phyloP scores from a whole-genome alignment of 2,797 vertebrate genomes.

The Cetoscarus ocellatus region DNA sequence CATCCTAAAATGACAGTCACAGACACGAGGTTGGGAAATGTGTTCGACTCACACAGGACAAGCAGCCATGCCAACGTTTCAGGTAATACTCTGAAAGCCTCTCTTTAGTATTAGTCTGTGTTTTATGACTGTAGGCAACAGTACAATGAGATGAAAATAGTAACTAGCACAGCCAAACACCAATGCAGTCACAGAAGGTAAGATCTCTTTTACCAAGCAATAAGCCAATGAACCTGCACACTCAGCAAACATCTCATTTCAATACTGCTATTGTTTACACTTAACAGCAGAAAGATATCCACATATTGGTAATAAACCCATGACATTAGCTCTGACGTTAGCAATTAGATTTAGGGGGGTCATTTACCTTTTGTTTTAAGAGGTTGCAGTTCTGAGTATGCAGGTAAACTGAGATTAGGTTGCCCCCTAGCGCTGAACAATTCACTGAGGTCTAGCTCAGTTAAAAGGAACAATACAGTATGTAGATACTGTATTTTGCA shows the following conservation, averaged over 20 bases:
- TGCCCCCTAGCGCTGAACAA: slow-evolving; percentile 54
- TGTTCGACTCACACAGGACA: neutral
- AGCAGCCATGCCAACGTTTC: slow-evolving; percentile 21
- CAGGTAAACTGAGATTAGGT: slow-evolving; percentile 9
- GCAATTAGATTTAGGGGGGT: neutral
- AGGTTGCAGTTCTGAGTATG: neutral
- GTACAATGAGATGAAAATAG: neutral
- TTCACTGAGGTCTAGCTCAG: neutral
- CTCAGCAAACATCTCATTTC: neutral
- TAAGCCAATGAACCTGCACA: neutral
- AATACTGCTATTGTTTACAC: neutral
- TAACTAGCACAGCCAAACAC: neutral
- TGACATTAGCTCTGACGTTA: neutral
- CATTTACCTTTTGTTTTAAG: neutral
- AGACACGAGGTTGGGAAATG: slow-evolving; percentile 34
- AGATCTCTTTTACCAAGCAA: neutral
- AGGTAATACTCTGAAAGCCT: neutral
- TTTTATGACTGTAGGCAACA: neutral
- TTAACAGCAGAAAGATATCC: neutral
- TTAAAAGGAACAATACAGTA: neutral
- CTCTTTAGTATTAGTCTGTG: slow-evolving; percentile 1
- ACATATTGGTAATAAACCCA: neutral
- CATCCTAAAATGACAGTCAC: slow-evolving; percentile 77
- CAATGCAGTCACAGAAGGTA: neutral
- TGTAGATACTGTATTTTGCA: too few relatives aligned